A percentile compares a stretch with the other conserved stretches of the same genome.
Conservation (phyloP, 2,888 invertebrate species). For the Cinara cedri region DNA sequence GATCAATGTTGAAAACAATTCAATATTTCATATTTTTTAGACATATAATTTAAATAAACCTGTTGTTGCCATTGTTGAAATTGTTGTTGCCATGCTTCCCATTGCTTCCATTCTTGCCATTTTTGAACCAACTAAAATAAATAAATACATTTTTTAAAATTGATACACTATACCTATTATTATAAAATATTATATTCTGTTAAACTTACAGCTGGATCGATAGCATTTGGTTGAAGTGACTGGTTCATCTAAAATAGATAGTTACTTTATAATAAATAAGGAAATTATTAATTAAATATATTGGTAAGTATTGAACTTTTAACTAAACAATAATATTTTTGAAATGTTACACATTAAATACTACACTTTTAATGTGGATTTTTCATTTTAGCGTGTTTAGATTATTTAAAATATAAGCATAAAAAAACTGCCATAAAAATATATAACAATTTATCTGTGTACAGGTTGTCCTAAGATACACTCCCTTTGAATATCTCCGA, state of each 20-base stretch:
- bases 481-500: too few relatives aligned
- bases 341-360: too few relatives aligned
- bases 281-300: not conserved
- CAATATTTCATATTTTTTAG: not conserved
- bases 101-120: conserved; percentile 80
- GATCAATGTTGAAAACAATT: too few relatives aligned
- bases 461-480: too few relatives aligned
- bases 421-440: too few relatives aligned
- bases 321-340: too few relatives aligned
- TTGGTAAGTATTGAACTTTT: too few relatives aligned
- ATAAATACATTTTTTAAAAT: not conserved
- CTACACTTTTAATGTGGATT: too few relatives aligned
- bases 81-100: conserved; percentile 70
- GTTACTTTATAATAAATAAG: not conserved
- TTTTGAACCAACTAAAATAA: conserved; percentile 61
- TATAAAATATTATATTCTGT: not conserved
- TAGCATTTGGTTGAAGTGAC: conserved; percentile 45
- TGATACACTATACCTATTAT: not conserved
- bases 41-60: conserved; percentile 65
- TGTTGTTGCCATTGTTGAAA: conserved; percentile 68
- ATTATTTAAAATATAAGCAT: too few relatives aligned
- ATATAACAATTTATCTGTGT: too few relatives aligned
- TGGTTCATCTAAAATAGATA: conserved; percentile 29
- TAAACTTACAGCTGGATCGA: conserved; percentile 50
- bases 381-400: too few relatives aligned